These are phyloP conservation scores for Drosophila mayaguana DNA, from an alignment of 2,888 invertebrate species.

Conservation along the genomic window DNA sequence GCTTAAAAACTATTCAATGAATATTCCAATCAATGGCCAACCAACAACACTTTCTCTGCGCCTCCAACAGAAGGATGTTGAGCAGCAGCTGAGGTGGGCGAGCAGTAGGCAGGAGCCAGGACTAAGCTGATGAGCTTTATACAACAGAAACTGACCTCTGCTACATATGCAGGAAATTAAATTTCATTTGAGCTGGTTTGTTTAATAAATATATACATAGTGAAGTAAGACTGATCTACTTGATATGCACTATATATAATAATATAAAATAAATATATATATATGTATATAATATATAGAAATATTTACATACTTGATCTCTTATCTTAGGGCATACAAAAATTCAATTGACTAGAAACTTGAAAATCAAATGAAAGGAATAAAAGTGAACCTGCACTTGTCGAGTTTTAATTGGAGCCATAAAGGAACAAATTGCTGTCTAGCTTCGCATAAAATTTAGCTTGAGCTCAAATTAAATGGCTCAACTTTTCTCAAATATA, in stretches of 20 bases:
- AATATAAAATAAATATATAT: no score
- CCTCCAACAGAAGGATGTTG: constrained; percentile 10
- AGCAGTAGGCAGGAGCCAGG: not conserved
- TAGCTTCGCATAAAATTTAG: not conserved
- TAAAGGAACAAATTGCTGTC: not conserved
- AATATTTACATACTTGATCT: no score
- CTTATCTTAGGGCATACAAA: not conserved
- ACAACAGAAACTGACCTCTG: constrained; percentile 40
- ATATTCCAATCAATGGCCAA: constrained; percentile 80
- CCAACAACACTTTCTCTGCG: constrained; percentile 51
- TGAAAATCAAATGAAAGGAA: constrained; percentile 2
- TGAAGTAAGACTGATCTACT: not conserved
- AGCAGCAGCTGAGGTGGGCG: no score
- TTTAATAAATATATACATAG: not conserved
- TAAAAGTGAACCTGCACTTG: constrained; percentile 8
- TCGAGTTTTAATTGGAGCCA: constrained; percentile 11
- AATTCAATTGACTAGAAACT: not conserved
- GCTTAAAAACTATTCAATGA: constrained; percentile 83
- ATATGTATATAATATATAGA: no score
- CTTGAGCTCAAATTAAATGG: constrained; percentile 27
- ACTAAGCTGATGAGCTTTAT: constrained; percentile 48
- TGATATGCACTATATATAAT: no score
- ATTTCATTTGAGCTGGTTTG: constrained; percentile 37
- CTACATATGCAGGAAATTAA: constrained; percentile 58
- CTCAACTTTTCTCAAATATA: constrained; percentile 43